These are phyloP conservation scores for Metaphire vulgaris DNA, from an alignment of 1,140 invertebrate species.

Conservation along the genomic window DNA sequence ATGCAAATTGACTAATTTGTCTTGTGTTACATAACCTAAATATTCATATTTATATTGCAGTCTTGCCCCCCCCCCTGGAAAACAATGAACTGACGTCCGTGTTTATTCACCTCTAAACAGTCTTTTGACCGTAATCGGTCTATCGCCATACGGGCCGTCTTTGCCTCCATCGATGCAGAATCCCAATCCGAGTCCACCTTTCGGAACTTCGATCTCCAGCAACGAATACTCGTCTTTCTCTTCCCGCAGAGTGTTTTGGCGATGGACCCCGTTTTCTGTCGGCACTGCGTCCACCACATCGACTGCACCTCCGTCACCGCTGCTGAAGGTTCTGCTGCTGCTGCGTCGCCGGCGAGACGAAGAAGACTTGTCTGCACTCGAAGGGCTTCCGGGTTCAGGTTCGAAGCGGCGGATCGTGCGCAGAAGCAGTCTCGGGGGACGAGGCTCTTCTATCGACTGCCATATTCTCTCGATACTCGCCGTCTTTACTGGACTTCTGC, in stretches of 20 bases:
- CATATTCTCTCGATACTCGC: neutral
- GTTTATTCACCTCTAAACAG: slow-evolving; percentile 78
- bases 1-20: too few species aligned
- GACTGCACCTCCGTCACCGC: neutral
- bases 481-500: too few species aligned
- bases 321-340: neutral
- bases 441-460: neutral
- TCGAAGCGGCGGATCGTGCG: neutral
- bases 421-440: neutral
- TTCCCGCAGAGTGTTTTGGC: neutral
- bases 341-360: too few species aligned
- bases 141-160: slow-evolving; percentile 77
- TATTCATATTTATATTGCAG: too few species aligned
- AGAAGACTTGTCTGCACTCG: neutral
- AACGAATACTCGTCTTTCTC: neutral
- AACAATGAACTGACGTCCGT: too few species aligned
- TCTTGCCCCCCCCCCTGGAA: too few species aligned
- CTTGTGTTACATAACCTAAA: too few species aligned
- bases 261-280: too few species aligned
- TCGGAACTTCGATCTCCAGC: slow-evolving; percentile 51
- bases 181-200: slow-evolving; percentile 80
- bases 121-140: slow-evolving; percentile 78
- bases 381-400: neutral
- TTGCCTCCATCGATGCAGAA: slow-evolving; percentile 87
- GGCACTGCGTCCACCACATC: neutral